Conservation (phyloP, 2,888 invertebrate genomes). For the Drosophila diplacantha region DNA sequence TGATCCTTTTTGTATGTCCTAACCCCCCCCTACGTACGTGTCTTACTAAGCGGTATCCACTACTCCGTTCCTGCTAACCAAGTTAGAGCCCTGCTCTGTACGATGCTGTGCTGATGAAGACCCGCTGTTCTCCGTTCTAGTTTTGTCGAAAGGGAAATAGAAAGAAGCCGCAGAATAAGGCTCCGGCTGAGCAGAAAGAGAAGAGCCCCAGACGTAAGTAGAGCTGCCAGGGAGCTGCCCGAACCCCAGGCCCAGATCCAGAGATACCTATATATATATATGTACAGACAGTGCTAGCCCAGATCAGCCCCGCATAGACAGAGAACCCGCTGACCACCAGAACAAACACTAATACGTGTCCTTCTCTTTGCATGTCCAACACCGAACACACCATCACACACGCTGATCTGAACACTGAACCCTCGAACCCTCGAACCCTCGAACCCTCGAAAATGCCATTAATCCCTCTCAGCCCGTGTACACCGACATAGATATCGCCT, state of each 20-base stretch:
- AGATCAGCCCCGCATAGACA: constrained; percentile 4
- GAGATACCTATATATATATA: neutral
- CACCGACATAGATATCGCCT: constrained; percentile 80
- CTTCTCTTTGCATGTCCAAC: constrained; percentile 59
- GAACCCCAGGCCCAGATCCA: neutral
- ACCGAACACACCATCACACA: constrained; percentile 20
- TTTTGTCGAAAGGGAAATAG: constrained; percentile 68
- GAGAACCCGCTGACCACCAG: neutral
- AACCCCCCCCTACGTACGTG: constrained; percentile 21
- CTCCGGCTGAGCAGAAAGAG: constrained; percentile 45
- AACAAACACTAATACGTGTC: constrained; percentile 29
- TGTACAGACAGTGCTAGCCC: constrained; percentile 26
- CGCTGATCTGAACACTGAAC: neutral
- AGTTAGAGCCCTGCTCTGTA: neutral
- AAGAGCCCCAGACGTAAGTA: constrained; percentile 58
- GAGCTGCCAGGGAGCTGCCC: neutral
- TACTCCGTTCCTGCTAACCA: constrained; percentile 9
- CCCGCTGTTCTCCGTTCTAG: constrained; percentile 56
- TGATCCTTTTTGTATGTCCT: neutral
- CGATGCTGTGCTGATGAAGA: neutral
- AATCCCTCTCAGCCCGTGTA: constrained; percentile 84
- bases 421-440: too few species aligned
- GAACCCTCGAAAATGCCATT: neutral
- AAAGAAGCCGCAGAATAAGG: constrained; percentile 52
- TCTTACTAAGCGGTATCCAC: constrained; percentile 55